Base-by-base conservation (phyloP, 2,888 invertebrate genomes). In the Eumacrocentrus americanus region DNA sequence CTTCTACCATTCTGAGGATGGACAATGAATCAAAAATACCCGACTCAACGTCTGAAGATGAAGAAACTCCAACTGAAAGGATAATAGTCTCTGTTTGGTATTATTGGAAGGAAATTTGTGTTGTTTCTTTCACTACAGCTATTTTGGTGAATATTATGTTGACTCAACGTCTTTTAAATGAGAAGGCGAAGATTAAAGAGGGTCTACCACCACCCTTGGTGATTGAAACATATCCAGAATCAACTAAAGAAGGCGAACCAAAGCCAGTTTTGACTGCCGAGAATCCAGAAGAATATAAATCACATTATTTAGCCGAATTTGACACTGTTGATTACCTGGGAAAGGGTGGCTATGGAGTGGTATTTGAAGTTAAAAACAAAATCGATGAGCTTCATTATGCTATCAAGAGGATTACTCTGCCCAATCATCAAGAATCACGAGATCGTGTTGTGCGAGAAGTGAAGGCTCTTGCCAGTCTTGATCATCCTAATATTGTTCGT, bases 321-420 rank as follows among this genome's bases (percentile, higher is more conserved):
- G 89, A 91, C 47, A 88, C 91, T 22, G 82, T 95, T 25, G 84
- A 88, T 63, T 91, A 92, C 68, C 83, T 95, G 12, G 95, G 95
- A 0, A 87, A 87, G 70, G 98, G 98, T 16, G 98, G 98, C 0
- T 99, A 97, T 81, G 98, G 98, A 0, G 90, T 98, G 1, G 98
- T 99, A 0, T 98, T 98, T 79, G 93, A 97, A 78, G 96, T 94
- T 0, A 89, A 87, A 76, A 96, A 98, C 79, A 94, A 93, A 79
- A 89, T 97, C 58, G 98, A 99, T 77, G 94, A 96, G 72, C 91
- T 94, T 69, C 88, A 88, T 62, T 99, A 98, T 81, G 98, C 98
- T 4, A 90, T 99, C 0, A 99, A 99, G 82, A 85, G 98, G 72
- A 97, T 98, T 56, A 88, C 91, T 0, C 81, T 98, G 58, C 93